Conservation (phyloP, 1,140 invertebrate species). For the Paraescarpia echinospica region DNA sequence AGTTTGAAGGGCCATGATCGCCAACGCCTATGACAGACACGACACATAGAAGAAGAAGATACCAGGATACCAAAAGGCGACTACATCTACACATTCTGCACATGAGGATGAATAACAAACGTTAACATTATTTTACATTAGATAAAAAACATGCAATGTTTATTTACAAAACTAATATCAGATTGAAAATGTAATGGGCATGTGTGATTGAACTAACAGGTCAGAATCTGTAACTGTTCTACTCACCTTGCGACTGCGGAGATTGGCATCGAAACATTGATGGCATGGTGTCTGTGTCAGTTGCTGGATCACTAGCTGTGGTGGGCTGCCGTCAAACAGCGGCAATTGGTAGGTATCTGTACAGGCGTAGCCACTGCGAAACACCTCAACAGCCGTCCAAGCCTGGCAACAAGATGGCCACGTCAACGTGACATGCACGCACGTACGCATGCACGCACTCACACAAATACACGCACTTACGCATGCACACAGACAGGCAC, state of each 20-base stretch:
- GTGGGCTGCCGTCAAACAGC: constrained; percentile 44
- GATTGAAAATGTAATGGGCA: not conserved
- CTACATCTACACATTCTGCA: not conserved
- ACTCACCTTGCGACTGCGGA: constrained; percentile 40
- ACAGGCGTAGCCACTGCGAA: constrained; percentile 35
- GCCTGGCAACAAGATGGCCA: not conserved
- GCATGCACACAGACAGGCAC: too few relatives aligned
- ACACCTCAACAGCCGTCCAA: constrained; percentile 24
- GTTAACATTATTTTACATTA: not conserved
- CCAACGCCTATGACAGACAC: too few relatives aligned
- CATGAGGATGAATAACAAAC: not conserved
- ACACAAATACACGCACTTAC: too few relatives aligned
- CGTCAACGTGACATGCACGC: not conserved
- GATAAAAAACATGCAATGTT: not conserved
- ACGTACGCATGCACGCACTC: not conserved
- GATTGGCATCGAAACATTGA: constrained; percentile 45
- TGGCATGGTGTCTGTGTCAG: constrained; percentile 45
- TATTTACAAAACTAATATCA: not conserved
- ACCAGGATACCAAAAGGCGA: not conserved
- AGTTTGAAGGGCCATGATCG: too few relatives aligned
- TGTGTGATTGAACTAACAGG: not conserved
- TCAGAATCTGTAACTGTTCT: not conserved
- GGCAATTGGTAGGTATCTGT: constrained; percentile 48
- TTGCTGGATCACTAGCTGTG: constrained; percentile 45
- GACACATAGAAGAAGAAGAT: too few relatives aligned